phyloP scores from a whole-genome alignment of 2,888 invertebrate species.

The Dryadula phaetusa region DNA sequence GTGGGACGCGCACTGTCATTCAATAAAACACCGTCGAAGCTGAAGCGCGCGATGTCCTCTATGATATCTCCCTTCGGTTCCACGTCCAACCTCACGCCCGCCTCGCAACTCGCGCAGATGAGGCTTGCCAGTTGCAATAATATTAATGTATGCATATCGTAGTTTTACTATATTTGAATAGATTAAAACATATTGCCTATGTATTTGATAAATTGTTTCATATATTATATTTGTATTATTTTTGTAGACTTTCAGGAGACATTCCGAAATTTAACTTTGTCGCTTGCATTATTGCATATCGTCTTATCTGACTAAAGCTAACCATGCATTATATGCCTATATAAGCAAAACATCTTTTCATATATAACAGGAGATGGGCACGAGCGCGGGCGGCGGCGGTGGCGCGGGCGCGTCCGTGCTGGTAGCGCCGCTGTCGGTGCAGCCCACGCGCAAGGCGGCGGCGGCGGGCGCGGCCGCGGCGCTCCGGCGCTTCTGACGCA shows the following conservation, averaged over 20 bases:
- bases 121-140: constrained; percentile 93
- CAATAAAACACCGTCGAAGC: constrained; percentile 96
- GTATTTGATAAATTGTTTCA: too few relatives aligned
- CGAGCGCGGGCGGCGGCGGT: constrained; percentile 74
- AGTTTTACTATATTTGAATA: too few relatives aligned
- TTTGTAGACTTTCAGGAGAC: too few relatives aligned
- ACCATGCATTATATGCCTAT: too few relatives aligned
- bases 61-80: constrained; percentile 97
- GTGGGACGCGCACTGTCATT: constrained; percentile 97
- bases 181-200: too few relatives aligned
- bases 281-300: too few relatives aligned
- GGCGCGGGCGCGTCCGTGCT: constrained; percentile 84
- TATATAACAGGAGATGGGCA: constrained; percentile 87
- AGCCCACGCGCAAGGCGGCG: constrained; percentile 92
- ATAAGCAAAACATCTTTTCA: background rate
- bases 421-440: constrained; percentile 92
- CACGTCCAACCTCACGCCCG: constrained; percentile 92
- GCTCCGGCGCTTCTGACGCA: constrained; percentile 88
- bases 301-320: too few relatives aligned
- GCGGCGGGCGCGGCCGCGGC: constrained; percentile 85
- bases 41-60: constrained; percentile 96
- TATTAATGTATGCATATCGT: constrained; percentile 88
- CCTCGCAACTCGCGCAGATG: constrained; percentile 94
- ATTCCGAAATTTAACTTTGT: too few relatives aligned
- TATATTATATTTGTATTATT: too few relatives aligned